Evolutionary conservation across 2,113 vertebrate genomes (phyloP), one percentile per base, ranked within the genome.

Genomic region (Psammodynastes pulverulentus): DNA sequence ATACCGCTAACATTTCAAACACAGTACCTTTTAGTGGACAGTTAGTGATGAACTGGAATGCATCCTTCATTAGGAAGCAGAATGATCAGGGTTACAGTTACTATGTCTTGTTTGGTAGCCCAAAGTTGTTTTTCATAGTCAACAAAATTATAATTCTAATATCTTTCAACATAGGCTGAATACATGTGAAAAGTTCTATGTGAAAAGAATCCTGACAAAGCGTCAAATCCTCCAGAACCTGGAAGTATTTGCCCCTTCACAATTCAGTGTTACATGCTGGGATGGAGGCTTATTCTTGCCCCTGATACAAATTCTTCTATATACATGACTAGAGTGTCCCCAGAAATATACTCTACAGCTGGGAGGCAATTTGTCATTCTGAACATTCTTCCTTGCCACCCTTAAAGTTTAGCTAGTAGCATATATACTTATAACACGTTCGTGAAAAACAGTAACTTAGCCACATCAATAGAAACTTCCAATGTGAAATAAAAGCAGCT

Each of bases 401-500:
- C 53, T n/a, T 15, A 53, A 87, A 39, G n/a, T 34, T 21, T n/a
- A 17, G 8, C 29, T 51, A 52, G 4, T 87, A n/a, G 86, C 1
- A 1, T 39, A 19, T 24, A 17, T n/a, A 9, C 21, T 87, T 87
- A 51, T 34, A 15, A 19, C 19, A 51, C 0, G 2, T 87, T 19
- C 48, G 34, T 52, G 48, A 79, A 39, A 67, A 72, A 72, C 9
- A 72, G 51, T 51, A 12, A 43, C 13, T n/a, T 67, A 72, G 7
- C 17, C 0, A 4, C 5, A 8, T 93, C 89, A 51, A 1, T 48
- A 91, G 0, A 2, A 1, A 54, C 5, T 0, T 0, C 0, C 26
- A 91, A 90, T 46, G 43, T 34, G 54, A 84, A 54, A 84, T 17
- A 21, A 51, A 29, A 93, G 17, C 56, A 21, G 39, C 4, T 72